phyloP scores from a whole-genome alignment of 2,797 vertebrate species.

The Tauraco hartlaubi region DNA sequence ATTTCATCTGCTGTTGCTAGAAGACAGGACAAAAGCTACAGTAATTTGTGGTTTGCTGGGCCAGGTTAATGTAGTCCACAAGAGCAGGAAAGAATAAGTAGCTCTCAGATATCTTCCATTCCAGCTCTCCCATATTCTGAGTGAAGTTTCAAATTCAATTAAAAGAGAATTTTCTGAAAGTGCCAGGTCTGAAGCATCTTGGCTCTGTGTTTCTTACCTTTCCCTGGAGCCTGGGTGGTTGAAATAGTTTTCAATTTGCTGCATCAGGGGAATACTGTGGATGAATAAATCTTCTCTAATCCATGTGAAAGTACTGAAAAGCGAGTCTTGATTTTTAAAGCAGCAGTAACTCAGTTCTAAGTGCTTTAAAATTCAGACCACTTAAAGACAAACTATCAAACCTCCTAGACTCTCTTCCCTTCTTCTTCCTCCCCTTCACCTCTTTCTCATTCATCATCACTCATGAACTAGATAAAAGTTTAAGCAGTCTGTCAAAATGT shows the following conservation, averaged over 20 bases:
- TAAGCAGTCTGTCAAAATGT: constrained; percentile 14
- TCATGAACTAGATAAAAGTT: neutral
- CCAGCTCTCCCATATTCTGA: neutral
- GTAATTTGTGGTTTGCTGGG: neutral
- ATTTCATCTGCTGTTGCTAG: neutral
- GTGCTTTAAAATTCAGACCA: neutral
- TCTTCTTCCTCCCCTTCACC: neutral
- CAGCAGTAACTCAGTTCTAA: neutral
- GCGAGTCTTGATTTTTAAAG: neutral
- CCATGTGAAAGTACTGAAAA: neutral
- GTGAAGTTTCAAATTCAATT: neutral
- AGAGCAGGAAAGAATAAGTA: neutral
- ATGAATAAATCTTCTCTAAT: neutral
- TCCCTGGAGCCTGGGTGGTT: neutral
- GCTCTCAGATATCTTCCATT: neutral
- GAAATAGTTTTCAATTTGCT: neutral
- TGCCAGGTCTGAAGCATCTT: neutral
- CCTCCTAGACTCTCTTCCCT: neutral
- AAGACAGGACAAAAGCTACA: neutral
- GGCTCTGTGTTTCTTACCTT: neutral
- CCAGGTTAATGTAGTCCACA: neutral
- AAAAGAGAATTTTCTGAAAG: neutral
- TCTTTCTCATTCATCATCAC: neutral
- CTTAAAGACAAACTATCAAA: neutral
- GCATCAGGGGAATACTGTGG: neutral